phyloP scores from a whole-genome alignment of 1,140 invertebrate genomes.

The Myzus persicae region DNA sequence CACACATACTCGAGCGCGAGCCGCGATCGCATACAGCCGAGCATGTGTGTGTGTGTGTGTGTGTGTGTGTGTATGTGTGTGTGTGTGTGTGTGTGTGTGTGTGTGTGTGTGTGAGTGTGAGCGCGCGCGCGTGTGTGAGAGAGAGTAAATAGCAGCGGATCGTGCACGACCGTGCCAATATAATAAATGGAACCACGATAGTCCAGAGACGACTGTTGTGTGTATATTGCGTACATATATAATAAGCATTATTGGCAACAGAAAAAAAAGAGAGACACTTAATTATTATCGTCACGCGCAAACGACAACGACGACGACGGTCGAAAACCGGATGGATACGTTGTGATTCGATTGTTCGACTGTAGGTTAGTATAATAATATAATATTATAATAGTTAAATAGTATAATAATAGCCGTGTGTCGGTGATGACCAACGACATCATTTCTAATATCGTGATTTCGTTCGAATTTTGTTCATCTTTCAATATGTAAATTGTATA shows the following conservation, averaged over 20 bases:
- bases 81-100: too few species aligned
- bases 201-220: background rate
- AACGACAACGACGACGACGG: background rate
- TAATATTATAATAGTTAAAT: too few species aligned
- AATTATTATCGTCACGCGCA: conserved; percentile 44
- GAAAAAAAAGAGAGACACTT: conserved; percentile 20
- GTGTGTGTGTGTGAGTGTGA: background rate
- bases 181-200: background rate
- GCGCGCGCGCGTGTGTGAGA: too few species aligned
- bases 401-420: too few species aligned
- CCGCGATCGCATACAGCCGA: background rate
- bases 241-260: background rate
- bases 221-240: background rate
- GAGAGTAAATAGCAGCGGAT: background rate
- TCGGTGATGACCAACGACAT: background rate
- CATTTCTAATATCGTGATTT: background rate
- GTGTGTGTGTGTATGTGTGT: too few species aligned
- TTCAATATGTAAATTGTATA: too few species aligned
- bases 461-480: too few species aligned
- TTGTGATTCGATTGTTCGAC: background rate
- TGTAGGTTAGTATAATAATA: background rate
- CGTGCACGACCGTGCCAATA: conserved; percentile 21
- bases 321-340: background rate
- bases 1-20: background rate
- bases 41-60: background rate